Conservation (phyloP, 2,797 vertebrate species). For the Tragelaphus eurycerus region DNA sequence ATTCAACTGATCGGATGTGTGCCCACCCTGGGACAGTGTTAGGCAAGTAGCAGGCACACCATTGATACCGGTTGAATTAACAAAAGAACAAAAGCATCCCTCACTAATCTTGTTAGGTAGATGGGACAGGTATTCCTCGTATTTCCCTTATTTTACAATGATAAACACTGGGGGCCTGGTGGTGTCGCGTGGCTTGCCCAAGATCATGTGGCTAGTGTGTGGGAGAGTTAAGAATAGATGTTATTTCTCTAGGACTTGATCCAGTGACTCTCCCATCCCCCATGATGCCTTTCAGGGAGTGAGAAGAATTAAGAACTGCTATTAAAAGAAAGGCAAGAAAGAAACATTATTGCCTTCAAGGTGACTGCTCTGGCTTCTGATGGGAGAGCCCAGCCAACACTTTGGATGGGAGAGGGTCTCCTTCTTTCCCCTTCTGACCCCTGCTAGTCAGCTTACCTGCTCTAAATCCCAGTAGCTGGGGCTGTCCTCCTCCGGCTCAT, state of each 20-base stretch:
- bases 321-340: conserved; percentile 27
- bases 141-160: neutral
- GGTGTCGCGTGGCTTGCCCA: neutral
- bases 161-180: neutral
- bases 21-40: neutral
- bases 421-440: too few relatives aligned
- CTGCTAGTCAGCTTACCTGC: conserved; percentile 76
- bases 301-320: conserved; percentile 36
- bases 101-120: neutral
- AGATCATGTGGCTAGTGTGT: neutral
- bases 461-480: conserved; percentile 84
- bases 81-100: neutral
- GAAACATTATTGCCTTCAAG: neutral
- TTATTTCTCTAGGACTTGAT: neutral
- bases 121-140: neutral
- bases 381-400: neutral
- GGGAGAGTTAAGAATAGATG: conserved; percentile 25
- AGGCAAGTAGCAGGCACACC: neutral
- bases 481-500: conserved; percentile 74
- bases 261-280: neutral
- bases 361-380: neutral
- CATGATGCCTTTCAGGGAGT: neutral
- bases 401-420: neutral
- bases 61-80: neutral
- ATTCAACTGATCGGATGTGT: neutral